phyloP scores from a whole-genome alignment of 2,888 invertebrate genomes.

The Euclidia mi region DNA sequence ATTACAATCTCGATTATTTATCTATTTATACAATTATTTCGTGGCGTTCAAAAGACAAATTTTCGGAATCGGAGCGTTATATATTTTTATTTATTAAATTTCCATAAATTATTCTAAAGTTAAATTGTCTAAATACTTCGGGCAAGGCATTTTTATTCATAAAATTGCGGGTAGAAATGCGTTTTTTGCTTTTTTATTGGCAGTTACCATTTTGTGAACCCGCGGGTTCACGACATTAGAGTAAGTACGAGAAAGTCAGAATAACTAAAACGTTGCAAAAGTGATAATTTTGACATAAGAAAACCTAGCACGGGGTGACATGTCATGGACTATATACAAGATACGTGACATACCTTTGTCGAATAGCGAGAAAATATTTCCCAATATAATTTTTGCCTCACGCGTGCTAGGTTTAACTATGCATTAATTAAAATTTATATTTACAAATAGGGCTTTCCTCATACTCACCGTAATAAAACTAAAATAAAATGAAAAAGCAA shows the following conservation, averaged over 20 bases:
- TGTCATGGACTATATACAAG: no score
- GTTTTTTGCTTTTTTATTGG: conserved; percentile 38
- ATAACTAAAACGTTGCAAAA: not conserved
- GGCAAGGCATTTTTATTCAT: conserved; percentile 49
- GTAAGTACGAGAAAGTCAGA: conserved; percentile 1
- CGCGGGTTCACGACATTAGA: not conserved
- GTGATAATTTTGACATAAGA: no score
- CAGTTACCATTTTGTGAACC: conserved; percentile 21
- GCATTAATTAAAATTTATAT: not conserved
- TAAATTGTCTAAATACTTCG: conserved; percentile 35
- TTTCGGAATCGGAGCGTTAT: conserved; percentile 8
- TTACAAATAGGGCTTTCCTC: not conserved
- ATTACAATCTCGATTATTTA: no score
- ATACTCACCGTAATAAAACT: conserved; percentile 1
- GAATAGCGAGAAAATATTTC: no score
- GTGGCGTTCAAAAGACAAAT: conserved; percentile 17
- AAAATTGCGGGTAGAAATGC: conserved; percentile 29
- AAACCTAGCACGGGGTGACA: no score
- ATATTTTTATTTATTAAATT: conserved; percentile 9
- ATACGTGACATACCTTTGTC: no score
- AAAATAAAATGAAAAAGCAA: conserved; percentile 6
- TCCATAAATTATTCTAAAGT: conserved; percentile 11
- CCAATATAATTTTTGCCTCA: no score
- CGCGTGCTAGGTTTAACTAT: no score
- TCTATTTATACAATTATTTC: not conserved